Base-by-base conservation (phyloP, 2,113 vertebrate species). In the Urocitellus parryii region DNA sequence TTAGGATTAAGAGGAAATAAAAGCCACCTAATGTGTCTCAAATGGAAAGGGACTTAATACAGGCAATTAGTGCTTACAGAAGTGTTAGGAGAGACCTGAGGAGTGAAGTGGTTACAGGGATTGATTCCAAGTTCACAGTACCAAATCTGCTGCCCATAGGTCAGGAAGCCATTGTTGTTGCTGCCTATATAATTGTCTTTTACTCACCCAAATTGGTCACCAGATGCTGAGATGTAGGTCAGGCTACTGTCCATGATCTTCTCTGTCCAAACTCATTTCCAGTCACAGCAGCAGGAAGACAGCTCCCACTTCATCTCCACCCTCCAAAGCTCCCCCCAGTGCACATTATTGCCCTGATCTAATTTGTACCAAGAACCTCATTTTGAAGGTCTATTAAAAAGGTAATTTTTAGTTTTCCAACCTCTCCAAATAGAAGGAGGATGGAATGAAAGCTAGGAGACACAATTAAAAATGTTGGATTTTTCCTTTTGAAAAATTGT, bases 1-100 rank as follows among this genome's bases (percentile, higher is more conserved):
- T 25, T 86, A n/a, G 79, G 93, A 87, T 84, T 79, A 87, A 34
- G 37, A 79, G 65, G 67, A 88, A 88, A 65, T 17, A 92, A 67
- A 94, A 92, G 87, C 58, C 27, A 63, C 10, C 22, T 12, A 53
- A 82, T 14, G 17, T 88, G 20, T 90, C 80, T 92, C 85, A 68
- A n/a, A 32, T 63, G 45, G 76, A 81, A 56, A 96, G 63, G 34
- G 9, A 68, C 48, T 85, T 79, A 58, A 67, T 11, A 20, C 9
- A 63, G 82, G 18, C 20, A 86, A 16, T 42, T 51, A 4, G 2
- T 27, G 20, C 16, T 63, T 51, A 76, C 11, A 39, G n/a, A 39
- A 17, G 24, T 7, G 8, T 42, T 32, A 16, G 6, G 29, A 25
- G 48, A 8, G 13, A 65, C 37, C 63, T 70, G 65, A 88, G 24